phyloP scores from a whole-genome alignment of 2,888 invertebrate species.

The Ryuthela nishihirai region DNA sequence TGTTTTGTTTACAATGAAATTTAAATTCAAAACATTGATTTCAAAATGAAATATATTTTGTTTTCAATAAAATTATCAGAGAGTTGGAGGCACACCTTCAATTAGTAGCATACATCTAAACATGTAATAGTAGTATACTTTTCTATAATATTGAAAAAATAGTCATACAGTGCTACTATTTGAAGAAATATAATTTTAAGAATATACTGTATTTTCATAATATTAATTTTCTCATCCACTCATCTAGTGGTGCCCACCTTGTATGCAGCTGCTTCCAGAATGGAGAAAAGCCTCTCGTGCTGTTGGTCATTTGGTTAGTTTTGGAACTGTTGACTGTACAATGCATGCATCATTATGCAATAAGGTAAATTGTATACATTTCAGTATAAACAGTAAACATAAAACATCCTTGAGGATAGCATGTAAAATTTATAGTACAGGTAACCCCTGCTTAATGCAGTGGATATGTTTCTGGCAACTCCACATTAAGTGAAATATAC shows the following conservation, averaged over 20 bases:
- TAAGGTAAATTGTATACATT: constrained; percentile 41
- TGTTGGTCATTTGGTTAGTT: constrained; percentile 51
- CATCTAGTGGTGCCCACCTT: constrained; percentile 68
- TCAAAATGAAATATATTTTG: too few species aligned
- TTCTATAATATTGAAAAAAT: neutral
- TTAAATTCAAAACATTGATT: too few species aligned
- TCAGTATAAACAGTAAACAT: too few species aligned
- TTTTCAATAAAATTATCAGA: too few species aligned
- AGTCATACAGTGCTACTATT: neutral
- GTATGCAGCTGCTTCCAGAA: constrained; percentile 65
- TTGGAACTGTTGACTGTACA: constrained; percentile 68
- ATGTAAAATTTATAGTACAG: too few species aligned
- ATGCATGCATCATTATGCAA: constrained; percentile 59
- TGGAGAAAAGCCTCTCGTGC: constrained; percentile 61
- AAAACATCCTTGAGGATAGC: too few species aligned
- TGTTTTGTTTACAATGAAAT: too few species aligned
- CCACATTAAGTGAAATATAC: too few species aligned
- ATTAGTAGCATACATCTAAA: too few species aligned
- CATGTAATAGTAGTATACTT: neutral
- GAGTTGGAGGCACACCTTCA: too few species aligned
- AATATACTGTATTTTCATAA: neutral
- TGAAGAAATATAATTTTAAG: neutral
- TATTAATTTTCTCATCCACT: neutral
- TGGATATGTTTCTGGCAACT: too few species aligned
- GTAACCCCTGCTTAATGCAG: too few species aligned